phyloP scores from a whole-genome alignment of 2,113 vertebrate species.

The Shinisaurus crocodilurus region DNA sequence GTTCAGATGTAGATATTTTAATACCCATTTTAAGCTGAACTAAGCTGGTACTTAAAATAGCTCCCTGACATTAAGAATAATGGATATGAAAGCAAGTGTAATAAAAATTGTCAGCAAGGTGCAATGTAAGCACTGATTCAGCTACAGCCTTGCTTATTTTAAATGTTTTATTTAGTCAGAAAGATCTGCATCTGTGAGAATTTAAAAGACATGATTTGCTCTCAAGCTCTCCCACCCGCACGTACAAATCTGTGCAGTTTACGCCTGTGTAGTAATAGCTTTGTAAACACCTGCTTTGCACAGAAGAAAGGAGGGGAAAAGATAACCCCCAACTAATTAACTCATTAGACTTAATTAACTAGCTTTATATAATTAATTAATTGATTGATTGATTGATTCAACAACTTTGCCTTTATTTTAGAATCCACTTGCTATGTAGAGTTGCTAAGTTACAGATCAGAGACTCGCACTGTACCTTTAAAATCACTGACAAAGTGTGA shows the following conservation, averaged over 20 bases:
- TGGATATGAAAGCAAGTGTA: slow-evolving; percentile 54
- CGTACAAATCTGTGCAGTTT: not conserved
- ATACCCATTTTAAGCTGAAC: slow-evolving; percentile 59
- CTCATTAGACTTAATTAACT: not conserved
- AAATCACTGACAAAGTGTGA: not conserved
- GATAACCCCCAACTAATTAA: not conserved
- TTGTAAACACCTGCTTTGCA: not conserved
- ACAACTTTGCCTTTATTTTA: not conserved
- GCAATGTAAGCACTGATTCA: slow-evolving; percentile 61
- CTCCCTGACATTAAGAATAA: slow-evolving; percentile 65
- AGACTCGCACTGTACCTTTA: not conserved
- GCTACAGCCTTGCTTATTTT: slow-evolving; percentile 45
- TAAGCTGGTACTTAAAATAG: slow-evolving; percentile 59
- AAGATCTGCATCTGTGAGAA: slow-evolving; percentile 47
- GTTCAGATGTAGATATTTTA: slow-evolving; percentile 50
- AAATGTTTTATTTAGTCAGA: slow-evolving; percentile 61
- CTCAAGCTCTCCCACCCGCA: not conserved
- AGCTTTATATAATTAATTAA: not conserved
- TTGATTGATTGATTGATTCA: not conserved
- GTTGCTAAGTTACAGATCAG: not conserved
- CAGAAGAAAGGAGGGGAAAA: not conserved
- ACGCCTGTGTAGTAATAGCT: not conserved
- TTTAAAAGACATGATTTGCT: slow-evolving; percentile 37
- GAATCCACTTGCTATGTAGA: not conserved
- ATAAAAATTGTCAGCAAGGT: slow-evolving; percentile 65